Percentiles rank a stretch among this genome's conserved stretches.
phyloP scores from a whole-genome alignment of 1,140 invertebrate species.

The Heliconius hewitsoni region DNA sequence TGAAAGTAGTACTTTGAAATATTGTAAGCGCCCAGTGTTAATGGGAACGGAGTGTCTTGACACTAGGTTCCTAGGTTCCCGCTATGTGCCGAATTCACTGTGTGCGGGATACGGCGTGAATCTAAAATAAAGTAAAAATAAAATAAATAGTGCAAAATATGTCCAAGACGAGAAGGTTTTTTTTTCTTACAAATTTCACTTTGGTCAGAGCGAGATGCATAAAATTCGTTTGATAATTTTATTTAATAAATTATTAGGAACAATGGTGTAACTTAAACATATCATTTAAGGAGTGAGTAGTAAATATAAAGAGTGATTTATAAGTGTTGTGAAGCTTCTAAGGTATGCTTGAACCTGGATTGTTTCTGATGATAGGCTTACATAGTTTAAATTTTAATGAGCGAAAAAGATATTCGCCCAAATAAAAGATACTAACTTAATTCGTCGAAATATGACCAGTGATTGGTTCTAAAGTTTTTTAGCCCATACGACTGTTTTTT shows the following conservation, averaged over 20 bases:
- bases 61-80: neutral
- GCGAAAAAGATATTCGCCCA: neutral
- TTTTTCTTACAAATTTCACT: neutral
- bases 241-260: conserved; percentile 23
- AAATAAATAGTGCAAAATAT: neutral
- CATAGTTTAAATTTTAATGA: neutral
- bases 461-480: too few species aligned
- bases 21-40: too few species aligned
- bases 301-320: conserved; percentile 43
- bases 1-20: too few species aligned
- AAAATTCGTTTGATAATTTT: neutral
- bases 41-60: too few species aligned
- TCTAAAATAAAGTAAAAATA: neutral
- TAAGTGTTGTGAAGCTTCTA: conserved; percentile 47
- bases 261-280: conserved; percentile 67
- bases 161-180: neutral
- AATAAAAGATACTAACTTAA: neutral
- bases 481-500: too few species aligned
- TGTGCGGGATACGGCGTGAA: neutral
- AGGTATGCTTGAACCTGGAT: conserved; percentile 16
- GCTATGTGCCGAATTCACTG: neutral
- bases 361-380: neutral
- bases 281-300: conserved; percentile 61
- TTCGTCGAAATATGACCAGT: too few species aligned
- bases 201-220: neutral